phyloP scores from a whole-genome alignment of 1,140 invertebrate genomes.

The Trichogramma pretiosum region DNA sequence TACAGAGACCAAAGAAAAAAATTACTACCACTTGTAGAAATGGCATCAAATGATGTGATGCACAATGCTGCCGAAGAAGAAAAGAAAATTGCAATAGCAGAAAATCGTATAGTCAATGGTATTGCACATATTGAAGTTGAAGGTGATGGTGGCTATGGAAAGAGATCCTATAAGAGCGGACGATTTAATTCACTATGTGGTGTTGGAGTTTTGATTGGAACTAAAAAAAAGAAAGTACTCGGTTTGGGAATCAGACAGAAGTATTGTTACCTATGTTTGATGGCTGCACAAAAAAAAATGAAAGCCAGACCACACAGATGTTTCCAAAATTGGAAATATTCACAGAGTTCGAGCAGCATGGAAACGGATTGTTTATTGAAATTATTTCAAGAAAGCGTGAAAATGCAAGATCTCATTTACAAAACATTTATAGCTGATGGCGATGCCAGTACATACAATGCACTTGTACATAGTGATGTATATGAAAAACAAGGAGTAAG shows the following conservation, averaged over 20 bases:
- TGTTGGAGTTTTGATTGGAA: conserved; percentile 29
- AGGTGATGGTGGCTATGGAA: conserved; percentile 27
- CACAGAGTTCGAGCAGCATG: conserved; percentile 31
- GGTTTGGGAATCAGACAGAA: conserved; percentile 29
- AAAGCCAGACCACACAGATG: conserved; percentile 22
- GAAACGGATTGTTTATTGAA: conserved; percentile 36
- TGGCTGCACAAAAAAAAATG: conserved; percentile 12
- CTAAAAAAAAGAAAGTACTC: conserved; percentile 28
- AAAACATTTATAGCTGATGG: conserved; percentile 30
- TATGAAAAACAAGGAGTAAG: conserved; percentile 18
- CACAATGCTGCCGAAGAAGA: conserved; percentile 19
- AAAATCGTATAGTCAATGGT: conserved; percentile 18
- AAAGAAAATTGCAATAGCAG: conserved; percentile 15
- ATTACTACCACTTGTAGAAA: conserved; percentile 8
- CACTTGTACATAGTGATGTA: conserved; percentile 12
- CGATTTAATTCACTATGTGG: conserved; percentile 26
- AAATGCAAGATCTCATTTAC: conserved; percentile 28
- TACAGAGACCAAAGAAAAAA: conserved; percentile 11
- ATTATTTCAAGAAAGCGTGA: conserved; percentile 29
- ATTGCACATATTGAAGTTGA: conserved; percentile 27
- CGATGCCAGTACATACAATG: conserved; percentile 27
- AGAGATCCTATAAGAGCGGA: conserved; percentile 26
- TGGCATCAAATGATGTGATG: conserved; percentile 12
- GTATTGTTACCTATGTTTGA: conserved; percentile 29
- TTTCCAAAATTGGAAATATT: conserved; percentile 28